These are phyloP conservation scores for Melipona quadrifasciata DNA, from an alignment of 1,140 invertebrate species.

Conservation along the genomic window DNA sequence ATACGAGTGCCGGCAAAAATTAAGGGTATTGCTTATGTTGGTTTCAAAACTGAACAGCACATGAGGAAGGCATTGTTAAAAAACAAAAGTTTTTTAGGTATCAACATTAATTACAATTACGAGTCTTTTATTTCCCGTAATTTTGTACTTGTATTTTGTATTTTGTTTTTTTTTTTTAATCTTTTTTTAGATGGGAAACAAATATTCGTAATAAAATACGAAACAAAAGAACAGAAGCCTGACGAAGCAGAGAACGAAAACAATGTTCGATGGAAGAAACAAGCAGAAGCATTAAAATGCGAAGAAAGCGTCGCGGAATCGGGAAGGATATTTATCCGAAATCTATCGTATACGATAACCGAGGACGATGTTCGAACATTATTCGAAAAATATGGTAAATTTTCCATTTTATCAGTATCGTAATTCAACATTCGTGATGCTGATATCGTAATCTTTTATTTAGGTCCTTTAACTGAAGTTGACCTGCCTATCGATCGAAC, in stretches of 20 bases:
- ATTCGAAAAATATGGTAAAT: constrained; percentile 93
- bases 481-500: constrained; percentile 93
- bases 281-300: constrained; percentile 86
- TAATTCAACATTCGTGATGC: not conserved
- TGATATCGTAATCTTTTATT: constrained; percentile 39
- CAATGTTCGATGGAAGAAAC: constrained; percentile 86
- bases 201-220: constrained; percentile 85
- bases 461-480: constrained; percentile 93
- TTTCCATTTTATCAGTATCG: not conserved
- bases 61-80: constrained; percentile 92
- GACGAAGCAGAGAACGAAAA: constrained; percentile 55
- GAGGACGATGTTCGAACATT: constrained; percentile 93
- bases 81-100: constrained; percentile 93
- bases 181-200: constrained; percentile 84
- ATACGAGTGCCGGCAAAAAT: constrained; percentile 90
- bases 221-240: constrained; percentile 79
- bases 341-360: constrained; percentile 93
- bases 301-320: constrained; percentile 94
- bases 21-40: constrained; percentile 94
- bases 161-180: not conserved
- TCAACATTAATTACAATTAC: constrained; percentile 7
- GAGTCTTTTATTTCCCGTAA: not conserved
- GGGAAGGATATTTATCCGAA: constrained; percentile 96
- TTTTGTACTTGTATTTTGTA: not conserved
- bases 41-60: constrained; percentile 92